Evolutionary conservation across 2,888 invertebrate species (phyloP).

Genomic region (Thera britannica): DNA sequence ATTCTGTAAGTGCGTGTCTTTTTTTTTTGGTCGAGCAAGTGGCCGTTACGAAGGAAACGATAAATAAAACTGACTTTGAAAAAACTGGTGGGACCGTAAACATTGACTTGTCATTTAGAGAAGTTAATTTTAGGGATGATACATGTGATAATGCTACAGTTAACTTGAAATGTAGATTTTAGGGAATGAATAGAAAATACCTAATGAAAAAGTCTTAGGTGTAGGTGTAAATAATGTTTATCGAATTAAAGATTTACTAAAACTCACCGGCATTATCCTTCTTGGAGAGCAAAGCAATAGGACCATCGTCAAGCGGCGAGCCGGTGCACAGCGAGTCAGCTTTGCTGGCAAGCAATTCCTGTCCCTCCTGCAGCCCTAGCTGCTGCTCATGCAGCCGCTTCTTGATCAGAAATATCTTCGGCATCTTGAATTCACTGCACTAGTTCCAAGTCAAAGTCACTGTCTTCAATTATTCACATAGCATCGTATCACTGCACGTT

Average conservation of each 20-base stretch:
- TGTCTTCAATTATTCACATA: conserved; percentile 75
- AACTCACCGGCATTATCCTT: conserved; percentile 74
- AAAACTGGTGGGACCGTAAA: conserved; percentile 40
- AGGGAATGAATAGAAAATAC: not conserved
- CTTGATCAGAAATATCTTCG: conserved; percentile 96
- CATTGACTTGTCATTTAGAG: conserved; percentile 34
- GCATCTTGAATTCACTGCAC: conserved; percentile 88
- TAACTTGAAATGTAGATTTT: not conserved
- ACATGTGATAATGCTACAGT: conserved; percentile 11
- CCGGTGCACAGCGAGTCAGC: conserved; percentile 86
- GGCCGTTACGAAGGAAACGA: conserved; percentile 76
- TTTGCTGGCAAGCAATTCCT: conserved; percentile 88
- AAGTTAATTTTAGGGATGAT: conserved; percentile 20
- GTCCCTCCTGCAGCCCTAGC: conserved; percentile 91
- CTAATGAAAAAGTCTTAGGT: not conserved
- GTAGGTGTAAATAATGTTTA: not conserved
- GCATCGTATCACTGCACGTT: conserved; percentile 81
- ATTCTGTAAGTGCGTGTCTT: conserved; percentile 70
- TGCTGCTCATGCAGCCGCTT: conserved; percentile 96
- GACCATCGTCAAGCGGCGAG: conserved; percentile 84
- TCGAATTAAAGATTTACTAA: not conserved
- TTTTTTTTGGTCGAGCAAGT: conserved; percentile 67
- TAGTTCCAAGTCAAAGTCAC: conserved; percentile 73
- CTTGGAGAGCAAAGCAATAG: conserved; percentile 86
- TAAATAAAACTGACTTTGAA: conserved; percentile 59